phyloP scores from a whole-genome alignment of 2,113 vertebrate species.

The Psettodes erumei region DNA sequence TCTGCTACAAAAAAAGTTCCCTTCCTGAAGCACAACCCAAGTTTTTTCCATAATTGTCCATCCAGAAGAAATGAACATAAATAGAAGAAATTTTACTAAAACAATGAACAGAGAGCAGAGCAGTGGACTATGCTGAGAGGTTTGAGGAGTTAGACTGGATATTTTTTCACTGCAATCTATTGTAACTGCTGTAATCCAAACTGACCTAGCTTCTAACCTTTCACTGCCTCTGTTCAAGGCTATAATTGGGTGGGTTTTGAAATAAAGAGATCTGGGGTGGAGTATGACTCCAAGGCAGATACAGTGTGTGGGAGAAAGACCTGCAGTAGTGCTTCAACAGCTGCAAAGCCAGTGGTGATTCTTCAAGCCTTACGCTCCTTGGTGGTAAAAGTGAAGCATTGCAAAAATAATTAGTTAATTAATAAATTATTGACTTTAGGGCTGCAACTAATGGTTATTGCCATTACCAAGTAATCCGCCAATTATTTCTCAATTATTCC shows the following conservation, averaged over 20 bases:
- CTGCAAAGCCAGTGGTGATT: background rate
- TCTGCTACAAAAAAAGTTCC: background rate
- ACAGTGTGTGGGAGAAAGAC: background rate
- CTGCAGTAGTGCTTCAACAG: background rate
- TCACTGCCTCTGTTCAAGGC: background rate
- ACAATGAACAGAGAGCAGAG: background rate
- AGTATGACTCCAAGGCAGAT: background rate
- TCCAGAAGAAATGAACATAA: background rate
- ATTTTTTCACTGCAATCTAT: background rate
- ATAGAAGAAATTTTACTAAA: too few relatives aligned
- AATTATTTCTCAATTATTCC: background rate
- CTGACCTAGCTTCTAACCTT: background rate
- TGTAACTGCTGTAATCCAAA: background rate
- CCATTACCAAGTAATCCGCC: background rate
- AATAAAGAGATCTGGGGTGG: background rate
- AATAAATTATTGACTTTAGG: background rate
- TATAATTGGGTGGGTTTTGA: background rate
- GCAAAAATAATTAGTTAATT: background rate
- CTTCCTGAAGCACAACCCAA: background rate
- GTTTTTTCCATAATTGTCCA: background rate
- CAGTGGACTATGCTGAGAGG: background rate
- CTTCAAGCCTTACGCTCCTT: background rate
- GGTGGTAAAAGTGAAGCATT: background rate
- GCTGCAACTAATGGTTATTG: background rate
- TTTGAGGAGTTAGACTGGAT: background rate